Evolutionary conservation across 2,888 invertebrate species (phyloP), one percentile per base, ranked within the genome.

Genomic region (Ectemnius cavifrons): DNA sequence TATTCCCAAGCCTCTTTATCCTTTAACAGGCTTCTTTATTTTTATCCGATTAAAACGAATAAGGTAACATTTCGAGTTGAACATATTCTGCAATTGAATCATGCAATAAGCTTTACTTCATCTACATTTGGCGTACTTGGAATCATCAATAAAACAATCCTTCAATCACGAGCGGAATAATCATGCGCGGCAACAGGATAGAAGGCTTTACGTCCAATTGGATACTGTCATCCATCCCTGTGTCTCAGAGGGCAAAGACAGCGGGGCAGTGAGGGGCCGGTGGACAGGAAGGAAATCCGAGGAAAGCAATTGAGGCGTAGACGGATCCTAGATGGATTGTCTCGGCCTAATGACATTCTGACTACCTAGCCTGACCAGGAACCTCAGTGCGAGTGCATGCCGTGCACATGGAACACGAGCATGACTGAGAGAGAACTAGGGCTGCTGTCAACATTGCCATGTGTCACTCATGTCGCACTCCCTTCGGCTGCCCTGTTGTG

Each of bases 401-500:
- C 23, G 3, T 23, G 23, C 23, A 23, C 23, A 23, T 3, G 23
- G 23, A 23, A 23, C 23, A 23, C 3, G 23, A 23, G 23, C 62
- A 28, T 20, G 52, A 49, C 23, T 23, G 70, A 49, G 75, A 73
- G 70, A 71, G 67, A 77, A 77, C 77, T 80, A 81, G 78, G 71
- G 83, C 77, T 37, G 8, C 86, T 86, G 86, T 85, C 87, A 86
- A 85, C 78, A 79, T 64, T 80, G 77, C 70, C 79, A 82, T 83
- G 82, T 79, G 85, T 81, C 81, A 78, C 83, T 83, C 84, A 73
- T 75, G 83, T 82, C 82, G 37, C 37, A 81, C 79, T 85, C 83
- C 81, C 80, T 83, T 82, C 81, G 74, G 71, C 37, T 37, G 37
- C 37, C 37, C 37, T 37, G 37, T 37, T 37, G 8, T 37, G 37